Evolutionary conservation across 2,797 vertebrate genomes (phyloP).

Genomic region (Etheostoma perlongum): DNA sequence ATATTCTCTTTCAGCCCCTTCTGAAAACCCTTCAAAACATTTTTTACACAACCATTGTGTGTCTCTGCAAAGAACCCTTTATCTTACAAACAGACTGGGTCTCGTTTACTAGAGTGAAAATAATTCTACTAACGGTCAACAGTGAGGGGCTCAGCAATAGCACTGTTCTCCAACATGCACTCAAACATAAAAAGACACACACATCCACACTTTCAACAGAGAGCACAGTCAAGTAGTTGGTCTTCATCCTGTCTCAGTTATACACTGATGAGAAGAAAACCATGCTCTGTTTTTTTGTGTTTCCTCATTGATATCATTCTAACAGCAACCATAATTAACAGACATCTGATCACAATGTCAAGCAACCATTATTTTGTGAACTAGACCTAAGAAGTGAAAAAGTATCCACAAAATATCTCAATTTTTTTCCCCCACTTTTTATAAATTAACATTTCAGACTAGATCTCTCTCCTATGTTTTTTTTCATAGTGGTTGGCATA

Average conservation of each 20-base stretch:
- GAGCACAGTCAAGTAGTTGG: conserved; percentile 82
- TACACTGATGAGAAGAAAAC: conserved; percentile 80
- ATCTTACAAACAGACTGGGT: conserved; percentile 39
- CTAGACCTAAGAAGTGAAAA: conserved; percentile 75
- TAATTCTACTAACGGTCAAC: conserved; percentile 52
- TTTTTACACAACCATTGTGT: conserved; percentile 35
- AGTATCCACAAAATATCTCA: conserved; percentile 56
- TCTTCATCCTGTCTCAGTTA: conserved; percentile 82
- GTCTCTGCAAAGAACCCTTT: conserved; percentile 41
- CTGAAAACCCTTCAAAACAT: conserved; percentile 43
- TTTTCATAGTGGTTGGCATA: conserved; percentile 74
- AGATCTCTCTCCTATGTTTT: conserved; percentile 67
- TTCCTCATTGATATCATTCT: conserved; percentile 70
- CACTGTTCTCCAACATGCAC: conserved; percentile 75
- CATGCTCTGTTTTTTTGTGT: conserved; percentile 69
- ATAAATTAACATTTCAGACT: conserved; percentile 69
- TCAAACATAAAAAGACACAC: conserved; percentile 47
- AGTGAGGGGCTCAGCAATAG: conserved; percentile 79
- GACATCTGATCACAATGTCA: conserved; percentile 74
- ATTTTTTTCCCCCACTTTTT: conserved; percentile 27
- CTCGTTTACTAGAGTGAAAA: conserved; percentile 49
- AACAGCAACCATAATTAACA: conserved; percentile 74
- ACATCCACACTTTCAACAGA: conserved; percentile 70
- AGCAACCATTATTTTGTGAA: conserved; percentile 71
- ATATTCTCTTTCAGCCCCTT: conserved; percentile 47